Evolutionary conservation across 2,888 invertebrate species (phyloP).

Genomic region (Lampropteryx suffumata): DNA sequence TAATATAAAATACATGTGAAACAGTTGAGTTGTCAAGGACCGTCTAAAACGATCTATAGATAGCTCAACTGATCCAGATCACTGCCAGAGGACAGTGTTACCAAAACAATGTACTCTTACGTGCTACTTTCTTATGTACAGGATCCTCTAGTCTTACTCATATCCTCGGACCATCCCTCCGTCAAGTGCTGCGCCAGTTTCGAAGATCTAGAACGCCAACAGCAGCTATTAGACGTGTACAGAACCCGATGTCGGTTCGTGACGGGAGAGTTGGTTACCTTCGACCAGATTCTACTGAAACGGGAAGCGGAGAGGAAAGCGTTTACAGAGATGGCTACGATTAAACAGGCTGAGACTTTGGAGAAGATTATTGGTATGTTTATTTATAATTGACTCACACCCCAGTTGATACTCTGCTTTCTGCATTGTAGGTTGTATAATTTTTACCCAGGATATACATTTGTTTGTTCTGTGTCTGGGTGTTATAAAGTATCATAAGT

Average conservation of each 20-base stretch:
- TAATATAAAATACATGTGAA: no score
- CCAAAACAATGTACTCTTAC: no score
- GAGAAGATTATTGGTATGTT: conserved; percentile 67
- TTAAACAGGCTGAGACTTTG: conserved; percentile 77
- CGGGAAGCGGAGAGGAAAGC: conserved; percentile 72
- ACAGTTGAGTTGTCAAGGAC: no score
- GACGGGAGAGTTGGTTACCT: conserved; percentile 75
- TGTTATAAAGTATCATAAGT: no score
- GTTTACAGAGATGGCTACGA: conserved; percentile 76
- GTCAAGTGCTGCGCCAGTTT: conserved; percentile 80
- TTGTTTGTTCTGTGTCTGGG: no score
- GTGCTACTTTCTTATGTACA: conserved; percentile 39
- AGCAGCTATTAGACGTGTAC: conserved; percentile 74
- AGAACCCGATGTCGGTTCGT: conserved; percentile 76
- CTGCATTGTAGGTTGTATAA: no score
- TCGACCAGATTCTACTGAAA: conserved; percentile 74
- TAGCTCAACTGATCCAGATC: no score
- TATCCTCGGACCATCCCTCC: conserved; percentile 78
- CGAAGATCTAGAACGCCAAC: conserved; percentile 73
- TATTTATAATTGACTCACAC: no score
- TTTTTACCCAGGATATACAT: no score
- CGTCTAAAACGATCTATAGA: no score
- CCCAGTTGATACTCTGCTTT: no score
- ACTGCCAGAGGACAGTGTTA: no score
- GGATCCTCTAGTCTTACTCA: conserved; percentile 80